Evolutionary conservation across 1,140 invertebrate species (phyloP).

Genomic region (Proctacanthus coquilletti): DNA sequence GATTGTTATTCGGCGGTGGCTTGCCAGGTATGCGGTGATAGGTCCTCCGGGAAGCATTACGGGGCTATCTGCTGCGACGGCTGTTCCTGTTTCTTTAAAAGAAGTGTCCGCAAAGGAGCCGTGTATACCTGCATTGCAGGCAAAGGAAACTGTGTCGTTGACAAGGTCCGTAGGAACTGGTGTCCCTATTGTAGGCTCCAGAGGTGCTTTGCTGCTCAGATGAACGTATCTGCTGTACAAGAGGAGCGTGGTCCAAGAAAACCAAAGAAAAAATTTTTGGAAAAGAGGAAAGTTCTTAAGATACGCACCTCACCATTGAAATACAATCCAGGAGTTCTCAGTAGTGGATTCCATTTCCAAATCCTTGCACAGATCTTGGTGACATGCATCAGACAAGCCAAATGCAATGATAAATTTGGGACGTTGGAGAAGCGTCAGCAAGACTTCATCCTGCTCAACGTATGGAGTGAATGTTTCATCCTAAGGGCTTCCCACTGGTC

Average conservation of each 20-base stretch:
- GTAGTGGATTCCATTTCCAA: constrained; percentile 30
- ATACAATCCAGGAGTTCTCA: not conserved
- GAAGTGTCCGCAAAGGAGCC: constrained; percentile 52
- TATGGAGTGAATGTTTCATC: constrained; percentile 43
- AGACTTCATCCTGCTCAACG: constrained; percentile 35
- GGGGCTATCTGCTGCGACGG: constrained; percentile 77
- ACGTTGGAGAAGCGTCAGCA: constrained; percentile 33
- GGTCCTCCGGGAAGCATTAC: constrained; percentile 76
- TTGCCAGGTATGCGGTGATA: constrained; percentile 70
- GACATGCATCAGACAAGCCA: constrained; percentile 35
- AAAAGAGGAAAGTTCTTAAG: not conserved
- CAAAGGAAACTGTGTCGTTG: constrained; percentile 57
- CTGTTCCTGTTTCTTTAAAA: constrained; percentile 80
- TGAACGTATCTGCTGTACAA: constrained; percentile 69
- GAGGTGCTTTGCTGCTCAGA: constrained; percentile 60
- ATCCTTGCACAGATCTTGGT: constrained; percentile 39
- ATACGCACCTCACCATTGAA: too few relatives aligned
- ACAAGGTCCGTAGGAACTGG: constrained; percentile 75
- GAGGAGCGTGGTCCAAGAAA: constrained; percentile 60
- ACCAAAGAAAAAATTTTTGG: constrained; percentile 18
- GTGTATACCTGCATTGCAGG: constrained; percentile 61
- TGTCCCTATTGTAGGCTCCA: constrained; percentile 70
- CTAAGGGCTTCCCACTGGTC: constrained; percentile 44
- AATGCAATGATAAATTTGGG: constrained; percentile 35
- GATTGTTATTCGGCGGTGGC: constrained; percentile 9